phyloP scores from a whole-genome alignment of 2,113 vertebrate genomes.

The Myrmecobius fasciatus region DNA sequence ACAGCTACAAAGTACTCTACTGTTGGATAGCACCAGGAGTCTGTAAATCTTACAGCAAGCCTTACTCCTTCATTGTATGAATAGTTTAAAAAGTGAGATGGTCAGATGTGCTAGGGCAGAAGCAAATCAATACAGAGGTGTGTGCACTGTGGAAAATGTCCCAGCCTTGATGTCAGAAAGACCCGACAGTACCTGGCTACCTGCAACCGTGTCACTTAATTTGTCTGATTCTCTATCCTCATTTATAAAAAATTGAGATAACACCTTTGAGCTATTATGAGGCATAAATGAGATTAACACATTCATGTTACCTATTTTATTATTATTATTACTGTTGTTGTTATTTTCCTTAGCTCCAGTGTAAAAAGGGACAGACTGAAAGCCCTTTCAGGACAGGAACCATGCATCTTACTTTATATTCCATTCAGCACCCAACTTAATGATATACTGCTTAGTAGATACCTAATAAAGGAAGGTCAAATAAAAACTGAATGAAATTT shows the following conservation, averaged over 20 bases:
- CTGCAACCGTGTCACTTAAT: neutral
- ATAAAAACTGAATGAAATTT: neutral
- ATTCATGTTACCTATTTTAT: neutral
- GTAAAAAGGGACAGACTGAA: neutral
- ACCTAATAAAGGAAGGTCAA: neutral
- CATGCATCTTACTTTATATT: neutral
- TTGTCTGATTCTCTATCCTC: neutral
- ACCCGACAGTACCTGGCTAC: neutral
- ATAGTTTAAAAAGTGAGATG: neutral
- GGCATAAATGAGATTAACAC: neutral
- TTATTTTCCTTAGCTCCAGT: neutral
- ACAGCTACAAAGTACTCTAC: neutral
- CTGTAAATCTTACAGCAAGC: neutral
- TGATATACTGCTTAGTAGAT: neutral
- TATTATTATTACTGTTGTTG: neutral
- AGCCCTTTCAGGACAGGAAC: neutral
- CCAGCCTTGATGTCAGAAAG: neutral
- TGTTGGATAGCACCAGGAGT: neutral
- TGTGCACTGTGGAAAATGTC: neutral
- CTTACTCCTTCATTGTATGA: neutral
- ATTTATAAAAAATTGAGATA: neutral
- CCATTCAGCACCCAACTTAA: neutral
- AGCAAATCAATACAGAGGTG: neutral
- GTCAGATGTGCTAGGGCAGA: neutral
- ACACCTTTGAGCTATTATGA: neutral